Base-by-base conservation (phyloP, 2,797 vertebrate genomes). In the Molossus molossus region DNA sequence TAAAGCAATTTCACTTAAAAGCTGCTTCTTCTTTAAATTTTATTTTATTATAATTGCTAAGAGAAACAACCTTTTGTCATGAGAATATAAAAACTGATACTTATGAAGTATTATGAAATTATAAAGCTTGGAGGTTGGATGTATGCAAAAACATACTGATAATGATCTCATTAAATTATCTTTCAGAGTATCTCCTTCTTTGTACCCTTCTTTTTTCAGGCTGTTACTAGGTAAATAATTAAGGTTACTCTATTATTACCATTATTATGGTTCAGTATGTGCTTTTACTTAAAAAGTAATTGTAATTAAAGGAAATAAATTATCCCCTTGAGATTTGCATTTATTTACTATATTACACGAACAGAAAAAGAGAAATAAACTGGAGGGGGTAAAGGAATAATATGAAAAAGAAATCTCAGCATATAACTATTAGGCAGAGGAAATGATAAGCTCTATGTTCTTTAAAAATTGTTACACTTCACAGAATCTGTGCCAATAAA, bases 1-100 rank as follows among this genome's bases (percentile, higher is more conserved):
- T 13, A 70, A 93, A 94, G 2, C 33, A 77, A n/a, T 93, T 95
- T 60, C 62, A 25, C 83, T 97, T 90, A 94, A 97, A 97, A 90
- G 6, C 1, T 67, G 86, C 40, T 73, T 93, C 45, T 70, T 87
- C 83, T 90, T 82, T 40, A 0, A 55, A 57, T 85, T 94, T 95
- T 87, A 85, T 82, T 92, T 95, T 94, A 79, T 77, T 72, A 58
- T 96, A 91, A n/a, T 93, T 93, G 9, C 29, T 82, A 93, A 57
- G 25, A 80, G 6, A 88, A 96, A 92, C 1, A 97, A 23, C 4
- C 40, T 95, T 76, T 96, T 97, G 6, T 81, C 75, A 97, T 13
- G 11, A 96, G 62, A 87, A 72, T 64, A 77, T 18, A 96, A 81
- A 77, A 89, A 45, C 9, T 89, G 94, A 57, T 83, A 0, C n/a